phyloP scores from a whole-genome alignment of 2,888 invertebrate species.

The Drosophila picticornis region DNA sequence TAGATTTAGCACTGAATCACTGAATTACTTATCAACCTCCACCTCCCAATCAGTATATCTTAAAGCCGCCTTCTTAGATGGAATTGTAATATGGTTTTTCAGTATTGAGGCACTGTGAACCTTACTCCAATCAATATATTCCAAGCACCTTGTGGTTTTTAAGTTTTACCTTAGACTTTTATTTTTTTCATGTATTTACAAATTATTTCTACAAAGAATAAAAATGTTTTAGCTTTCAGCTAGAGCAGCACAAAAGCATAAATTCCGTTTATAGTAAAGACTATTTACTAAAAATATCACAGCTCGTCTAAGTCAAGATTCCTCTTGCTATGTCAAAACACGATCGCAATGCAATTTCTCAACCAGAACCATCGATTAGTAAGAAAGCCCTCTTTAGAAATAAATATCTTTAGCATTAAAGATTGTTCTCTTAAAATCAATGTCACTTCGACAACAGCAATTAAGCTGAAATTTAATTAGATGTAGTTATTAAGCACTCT shows the following conservation, averaged over 20 bases:
- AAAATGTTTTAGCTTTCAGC: neutral
- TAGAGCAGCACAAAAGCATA: too few species aligned
- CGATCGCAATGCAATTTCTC: neutral
- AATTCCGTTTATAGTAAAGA: too few species aligned
- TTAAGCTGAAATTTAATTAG: neutral
- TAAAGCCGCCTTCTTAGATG: neutral
- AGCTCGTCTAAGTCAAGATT: neutral
- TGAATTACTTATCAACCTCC: neutral
- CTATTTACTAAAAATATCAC: neutral
- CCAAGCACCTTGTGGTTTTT: neutral
- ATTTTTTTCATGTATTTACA: neutral
- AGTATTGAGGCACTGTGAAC: neutral
- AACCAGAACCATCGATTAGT: neutral
- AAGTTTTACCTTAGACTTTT: too few species aligned
- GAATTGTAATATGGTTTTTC: accelerated
- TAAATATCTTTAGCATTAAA: neutral
- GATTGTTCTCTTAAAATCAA: neutral
- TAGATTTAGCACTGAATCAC: neutral
- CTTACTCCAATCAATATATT: neutral
- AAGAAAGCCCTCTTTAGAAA: neutral
- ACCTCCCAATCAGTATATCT: neutral
- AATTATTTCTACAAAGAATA: neutral
- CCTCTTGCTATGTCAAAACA: neutral
- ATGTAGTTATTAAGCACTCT: accelerated
- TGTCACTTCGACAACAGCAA: neutral